Conservation (phyloP, 2,113 vertebrate genomes). For the Chloropsis hardwickii region DNA sequence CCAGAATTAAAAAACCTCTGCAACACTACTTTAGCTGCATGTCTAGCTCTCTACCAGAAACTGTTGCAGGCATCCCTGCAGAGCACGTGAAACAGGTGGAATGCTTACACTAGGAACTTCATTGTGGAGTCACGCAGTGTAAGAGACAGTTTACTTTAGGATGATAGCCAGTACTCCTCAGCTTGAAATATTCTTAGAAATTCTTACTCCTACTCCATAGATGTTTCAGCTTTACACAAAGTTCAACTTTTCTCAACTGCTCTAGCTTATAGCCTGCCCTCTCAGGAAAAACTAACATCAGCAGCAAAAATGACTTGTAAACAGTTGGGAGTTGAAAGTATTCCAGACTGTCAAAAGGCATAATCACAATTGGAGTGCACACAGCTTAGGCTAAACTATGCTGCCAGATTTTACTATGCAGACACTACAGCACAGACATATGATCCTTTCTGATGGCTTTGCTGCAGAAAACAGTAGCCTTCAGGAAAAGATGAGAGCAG, state of each 20-base stretch:
- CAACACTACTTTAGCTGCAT: accelerated
- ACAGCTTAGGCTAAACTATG: neutral
- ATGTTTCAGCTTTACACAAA: neutral
- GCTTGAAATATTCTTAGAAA: neutral
- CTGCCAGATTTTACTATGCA: neutral
- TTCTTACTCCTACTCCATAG: neutral
- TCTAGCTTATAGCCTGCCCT: neutral
- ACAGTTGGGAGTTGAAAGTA: neutral
- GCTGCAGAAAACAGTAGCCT: neutral
- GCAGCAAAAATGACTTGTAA: neutral
- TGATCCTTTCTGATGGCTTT: neutral
- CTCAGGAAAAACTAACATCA: neutral
- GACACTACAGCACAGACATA: neutral
- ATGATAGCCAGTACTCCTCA: neutral
- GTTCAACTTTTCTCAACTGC: neutral
- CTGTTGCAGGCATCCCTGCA: neutral
- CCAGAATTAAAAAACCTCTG: neutral
- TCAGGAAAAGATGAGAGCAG: neutral
- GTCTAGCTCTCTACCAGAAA: neutral
- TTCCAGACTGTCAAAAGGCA: neutral
- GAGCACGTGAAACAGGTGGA: neutral
- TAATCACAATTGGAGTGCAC: neutral
- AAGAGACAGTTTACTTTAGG: neutral
- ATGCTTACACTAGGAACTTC: neutral
- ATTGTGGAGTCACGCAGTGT: accelerated